These are phyloP conservation scores for Nyctibius bracteatus DNA, from an alignment of 2,113 vertebrate species.

Conservation along the genomic window DNA sequence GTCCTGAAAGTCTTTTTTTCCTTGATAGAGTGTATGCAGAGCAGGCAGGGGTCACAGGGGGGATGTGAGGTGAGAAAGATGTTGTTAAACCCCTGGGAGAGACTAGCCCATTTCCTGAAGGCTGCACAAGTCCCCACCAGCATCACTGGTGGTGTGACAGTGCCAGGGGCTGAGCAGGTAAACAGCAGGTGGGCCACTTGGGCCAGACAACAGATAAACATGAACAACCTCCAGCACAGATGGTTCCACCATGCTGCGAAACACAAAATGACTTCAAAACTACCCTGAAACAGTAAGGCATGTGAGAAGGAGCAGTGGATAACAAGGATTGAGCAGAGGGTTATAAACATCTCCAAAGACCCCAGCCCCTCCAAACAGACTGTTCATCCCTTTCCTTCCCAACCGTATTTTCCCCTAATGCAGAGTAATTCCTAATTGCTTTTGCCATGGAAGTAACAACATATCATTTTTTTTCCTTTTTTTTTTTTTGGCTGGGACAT, in stretches of 20 bases:
- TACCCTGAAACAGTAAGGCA: not conserved
- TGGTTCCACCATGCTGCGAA: not conserved
- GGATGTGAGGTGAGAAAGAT: not conserved
- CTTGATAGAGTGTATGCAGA: accelerated
- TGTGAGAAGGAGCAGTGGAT: not conserved
- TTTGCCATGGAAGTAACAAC: not conserved
- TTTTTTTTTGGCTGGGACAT: not conserved
- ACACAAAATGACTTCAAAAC: not conserved
- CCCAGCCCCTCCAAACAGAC: not conserved
- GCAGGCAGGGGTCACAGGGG: not conserved
- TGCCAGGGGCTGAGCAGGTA: not conserved
- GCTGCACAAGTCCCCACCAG: not conserved
- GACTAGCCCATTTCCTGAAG: not conserved
- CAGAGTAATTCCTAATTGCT: not conserved
- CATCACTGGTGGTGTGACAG: not conserved
- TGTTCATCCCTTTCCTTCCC: not conserved
- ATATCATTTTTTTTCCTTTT: not conserved
- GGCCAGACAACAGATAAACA: not conserved
- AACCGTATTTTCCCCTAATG: not conserved
- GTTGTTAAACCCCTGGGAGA: not conserved
- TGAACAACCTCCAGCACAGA: not conserved
- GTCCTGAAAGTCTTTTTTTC: not conserved
- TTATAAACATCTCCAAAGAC: not conserved
- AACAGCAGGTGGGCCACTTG: not conserved
- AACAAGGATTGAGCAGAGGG: not conserved